Percentiles rank a stretch among this genome's conserved stretches.
Conservation (phyloP, 1,140 invertebrate species). For the Listronotus oregonensis region DNA sequence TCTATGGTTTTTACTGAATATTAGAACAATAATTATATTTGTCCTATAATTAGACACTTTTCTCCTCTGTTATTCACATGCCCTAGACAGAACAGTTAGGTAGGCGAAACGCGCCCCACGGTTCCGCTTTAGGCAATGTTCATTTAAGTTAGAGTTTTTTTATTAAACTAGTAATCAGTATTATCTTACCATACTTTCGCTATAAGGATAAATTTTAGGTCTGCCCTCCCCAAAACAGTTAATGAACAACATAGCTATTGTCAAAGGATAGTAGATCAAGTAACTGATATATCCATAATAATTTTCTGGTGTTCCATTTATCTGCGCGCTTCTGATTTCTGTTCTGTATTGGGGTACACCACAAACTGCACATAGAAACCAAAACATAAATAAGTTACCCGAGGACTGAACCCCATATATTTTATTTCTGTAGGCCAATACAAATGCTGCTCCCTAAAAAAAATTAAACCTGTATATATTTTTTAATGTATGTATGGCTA, state of each 20-base stretch:
- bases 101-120: too few species aligned
- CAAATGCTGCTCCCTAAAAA: slow-evolving; percentile 70
- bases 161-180: too few species aligned
- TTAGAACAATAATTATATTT: too few species aligned
- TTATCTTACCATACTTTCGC: too few species aligned
- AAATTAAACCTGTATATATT: too few species aligned
- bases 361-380: slow-evolving; percentile 74
- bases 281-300: slow-evolving; percentile 74
- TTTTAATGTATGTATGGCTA: too few species aligned
- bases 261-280: slow-evolving; percentile 79
- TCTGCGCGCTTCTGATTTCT: slow-evolving; percentile 60
- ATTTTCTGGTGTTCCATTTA: slow-evolving; percentile 51
- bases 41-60: too few species aligned
- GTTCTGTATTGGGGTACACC: slow-evolving; percentile 75
- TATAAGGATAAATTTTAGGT: slow-evolving; percentile 59
- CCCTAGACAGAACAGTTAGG: too few species aligned
- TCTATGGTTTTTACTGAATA: too few species aligned
- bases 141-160: too few species aligned
- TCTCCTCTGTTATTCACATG: too few species aligned
- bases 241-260: slow-evolving; percentile 73
- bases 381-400: slow-evolving; percentile 87
- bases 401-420: slow-evolving; percentile 84
- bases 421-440: slow-evolving; percentile 76
- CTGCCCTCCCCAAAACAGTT: slow-evolving; percentile 81
- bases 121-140: too few species aligned